A percentile compares a stretch with the other conserved stretches of the same genome.
These are phyloP conservation scores for Galbula dea DNA, from an alignment of 2,113 vertebrate genomes.

Conservation along the genomic window DNA sequence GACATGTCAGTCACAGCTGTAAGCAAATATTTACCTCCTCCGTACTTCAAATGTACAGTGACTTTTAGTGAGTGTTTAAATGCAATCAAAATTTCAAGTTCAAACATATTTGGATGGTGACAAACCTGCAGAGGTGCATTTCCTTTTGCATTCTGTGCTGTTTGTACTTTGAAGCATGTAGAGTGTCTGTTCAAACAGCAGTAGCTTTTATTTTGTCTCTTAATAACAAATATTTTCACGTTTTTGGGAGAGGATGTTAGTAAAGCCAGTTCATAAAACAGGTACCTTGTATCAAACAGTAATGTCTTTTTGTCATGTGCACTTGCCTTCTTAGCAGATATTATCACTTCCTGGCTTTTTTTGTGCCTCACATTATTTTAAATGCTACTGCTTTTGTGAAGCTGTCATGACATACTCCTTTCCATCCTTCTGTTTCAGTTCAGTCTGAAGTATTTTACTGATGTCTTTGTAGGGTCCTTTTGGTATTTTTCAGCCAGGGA, in stretches of 20 bases:
- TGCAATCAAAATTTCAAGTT: background rate
- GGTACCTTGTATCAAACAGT: background rate
- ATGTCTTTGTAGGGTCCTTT: background rate
- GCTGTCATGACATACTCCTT: background rate
- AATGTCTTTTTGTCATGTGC: background rate
- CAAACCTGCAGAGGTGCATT: background rate
- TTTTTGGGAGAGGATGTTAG: background rate
- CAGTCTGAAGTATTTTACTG: background rate
- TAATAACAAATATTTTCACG: background rate
- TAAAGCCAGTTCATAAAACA: background rate
- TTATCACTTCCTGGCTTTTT: background rate
- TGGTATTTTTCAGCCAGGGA: background rate
- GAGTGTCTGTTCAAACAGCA: background rate
- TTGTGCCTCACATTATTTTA: background rate
- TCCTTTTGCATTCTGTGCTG: background rate
- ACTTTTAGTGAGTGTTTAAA: background rate
- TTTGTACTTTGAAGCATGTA: background rate
- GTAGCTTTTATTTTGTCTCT: background rate
- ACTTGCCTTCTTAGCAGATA: background rate
- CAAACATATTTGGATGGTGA: background rate
- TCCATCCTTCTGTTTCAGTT: background rate
- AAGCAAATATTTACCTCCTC: background rate
- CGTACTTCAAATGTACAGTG: background rate
- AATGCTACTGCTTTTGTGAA: background rate
- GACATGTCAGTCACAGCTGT: background rate